These are phyloP conservation scores for Ylistrum balloti DNA, from an alignment of 1,140 invertebrate species.

Conservation along the genomic window DNA sequence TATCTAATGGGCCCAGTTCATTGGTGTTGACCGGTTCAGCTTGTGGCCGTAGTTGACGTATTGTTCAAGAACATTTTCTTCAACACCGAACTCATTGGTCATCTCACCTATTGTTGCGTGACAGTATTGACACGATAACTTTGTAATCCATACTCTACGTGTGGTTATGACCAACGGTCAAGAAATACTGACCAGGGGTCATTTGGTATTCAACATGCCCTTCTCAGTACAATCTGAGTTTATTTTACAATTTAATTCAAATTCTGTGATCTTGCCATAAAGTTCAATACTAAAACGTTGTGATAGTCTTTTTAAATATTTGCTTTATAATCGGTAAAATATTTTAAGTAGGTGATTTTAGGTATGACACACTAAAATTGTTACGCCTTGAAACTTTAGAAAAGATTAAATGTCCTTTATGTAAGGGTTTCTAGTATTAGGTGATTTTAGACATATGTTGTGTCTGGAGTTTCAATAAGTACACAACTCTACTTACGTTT, in stretches of 20 bases:
- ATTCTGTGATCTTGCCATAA: neutral
- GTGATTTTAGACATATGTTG: neutral
- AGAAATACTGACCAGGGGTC: neutral
- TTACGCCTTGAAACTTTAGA: neutral
- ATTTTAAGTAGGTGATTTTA: conserved; percentile 29
- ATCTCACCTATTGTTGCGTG: neutral
- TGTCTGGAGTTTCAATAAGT: neutral
- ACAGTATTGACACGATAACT: neutral
- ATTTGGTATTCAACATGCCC: neutral
- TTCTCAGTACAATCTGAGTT: neutral
- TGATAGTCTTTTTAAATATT: neutral
- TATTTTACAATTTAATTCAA: neutral
- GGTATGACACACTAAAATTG: neutral
- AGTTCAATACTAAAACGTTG: neutral
- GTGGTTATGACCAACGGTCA: neutral
- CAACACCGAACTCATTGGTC: no score
- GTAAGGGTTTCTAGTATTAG: neutral
- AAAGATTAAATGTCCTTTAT: neutral
- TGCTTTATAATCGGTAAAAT: neutral
- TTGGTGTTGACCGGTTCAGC: no score
- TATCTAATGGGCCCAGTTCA: no score
- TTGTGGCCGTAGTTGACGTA: no score
- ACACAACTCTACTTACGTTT: no score
- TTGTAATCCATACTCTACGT: neutral
- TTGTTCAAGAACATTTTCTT: no score